Percentiles rank a stretch among this genome's conserved stretches.
Conservation (phyloP, 2,113 vertebrate species). For the Cnemophilus loriae region DNA sequence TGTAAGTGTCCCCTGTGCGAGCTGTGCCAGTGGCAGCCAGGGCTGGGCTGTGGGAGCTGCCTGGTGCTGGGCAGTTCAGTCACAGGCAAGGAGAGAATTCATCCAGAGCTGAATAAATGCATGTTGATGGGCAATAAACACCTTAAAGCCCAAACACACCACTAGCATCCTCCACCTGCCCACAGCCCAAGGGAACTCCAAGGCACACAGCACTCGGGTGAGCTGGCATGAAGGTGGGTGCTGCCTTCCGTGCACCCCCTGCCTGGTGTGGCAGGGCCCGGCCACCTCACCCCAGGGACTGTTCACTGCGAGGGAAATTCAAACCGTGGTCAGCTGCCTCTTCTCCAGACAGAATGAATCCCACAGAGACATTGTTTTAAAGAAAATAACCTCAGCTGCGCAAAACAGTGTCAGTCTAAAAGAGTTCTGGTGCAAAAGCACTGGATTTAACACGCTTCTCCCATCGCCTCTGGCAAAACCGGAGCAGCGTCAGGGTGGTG, state of each 20-base stretch:
- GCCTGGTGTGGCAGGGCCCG: fast-evolving
- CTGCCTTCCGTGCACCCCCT: not conserved
- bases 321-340: fast-evolving
- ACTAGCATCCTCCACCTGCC: not conserved
- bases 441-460: not conserved
- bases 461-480: not conserved
- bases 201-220: fast-evolving
- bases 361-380: not conserved
- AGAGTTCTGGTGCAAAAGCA: not conserved
- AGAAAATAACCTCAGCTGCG: not conserved
- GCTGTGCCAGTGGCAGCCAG: not conserved
- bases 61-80: not conserved
- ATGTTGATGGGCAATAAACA: not conserved
- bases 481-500: not conserved
- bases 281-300: not conserved
- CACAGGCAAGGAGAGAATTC: not conserved
- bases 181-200: not conserved
- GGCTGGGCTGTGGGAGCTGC: not conserved
- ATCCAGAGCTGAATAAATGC: not conserved
- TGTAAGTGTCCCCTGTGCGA: fast-evolving
- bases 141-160: not conserved
- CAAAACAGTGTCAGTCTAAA: not conserved
- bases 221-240: not conserved
- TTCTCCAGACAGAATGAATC: not conserved
- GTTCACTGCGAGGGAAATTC: fast-evolving